Conservation (phyloP, 2,888 invertebrate species). For the Coenonympha arcania region DNA sequence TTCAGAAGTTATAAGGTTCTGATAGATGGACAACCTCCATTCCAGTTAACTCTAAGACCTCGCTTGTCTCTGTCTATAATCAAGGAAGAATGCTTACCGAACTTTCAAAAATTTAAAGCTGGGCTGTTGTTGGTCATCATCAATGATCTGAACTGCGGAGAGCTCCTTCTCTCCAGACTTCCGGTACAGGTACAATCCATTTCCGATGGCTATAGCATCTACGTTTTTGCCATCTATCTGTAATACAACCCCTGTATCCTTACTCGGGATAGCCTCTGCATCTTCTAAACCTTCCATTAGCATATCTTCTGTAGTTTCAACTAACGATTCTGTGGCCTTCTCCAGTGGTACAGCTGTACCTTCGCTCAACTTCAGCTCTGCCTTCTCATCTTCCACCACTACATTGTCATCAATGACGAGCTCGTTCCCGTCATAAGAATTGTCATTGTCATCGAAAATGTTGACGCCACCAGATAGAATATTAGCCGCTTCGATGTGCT, state of each 20-base stretch:
- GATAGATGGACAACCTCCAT: too few species aligned
- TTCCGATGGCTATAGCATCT: slow-evolving; percentile 68
- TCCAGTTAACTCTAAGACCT: too few species aligned
- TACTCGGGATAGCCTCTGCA: slow-evolving; percentile 44
- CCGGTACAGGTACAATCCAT: slow-evolving; percentile 65
- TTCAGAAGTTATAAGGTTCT: too few species aligned
- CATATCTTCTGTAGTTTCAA: slow-evolving; percentile 32
- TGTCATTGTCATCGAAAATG: slow-evolving; percentile 71
- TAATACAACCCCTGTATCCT: slow-evolving; percentile 62
- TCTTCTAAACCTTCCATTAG: slow-evolving; percentile 37
- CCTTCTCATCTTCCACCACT: slow-evolving; percentile 47
- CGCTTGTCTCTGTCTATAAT: too few species aligned
- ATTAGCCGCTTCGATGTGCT: slow-evolving; percentile 66
- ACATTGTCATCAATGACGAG: slow-evolving; percentile 68
- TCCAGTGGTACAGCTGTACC: slow-evolving; percentile 31
- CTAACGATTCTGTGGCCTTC: too few species aligned
- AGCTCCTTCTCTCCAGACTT: slow-evolving; percentile 60
- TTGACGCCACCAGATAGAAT: slow-evolving; percentile 67
- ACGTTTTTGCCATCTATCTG: slow-evolving; percentile 68
- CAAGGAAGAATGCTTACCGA: slow-evolving; percentile 45
- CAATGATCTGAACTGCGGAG: slow-evolving; percentile 63
- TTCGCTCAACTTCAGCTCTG: slow-evolving; percentile 38
- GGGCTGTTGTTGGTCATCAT: slow-evolving; percentile 54
- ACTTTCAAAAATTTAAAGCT: slow-evolving; percentile 69
- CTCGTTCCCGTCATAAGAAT: slow-evolving; percentile 67